Percentiles rank a stretch among this genome's conserved stretches.
phyloP scores from a whole-genome alignment of 2,888 invertebrate genomes.

The Priocnemis perturbator region DNA sequence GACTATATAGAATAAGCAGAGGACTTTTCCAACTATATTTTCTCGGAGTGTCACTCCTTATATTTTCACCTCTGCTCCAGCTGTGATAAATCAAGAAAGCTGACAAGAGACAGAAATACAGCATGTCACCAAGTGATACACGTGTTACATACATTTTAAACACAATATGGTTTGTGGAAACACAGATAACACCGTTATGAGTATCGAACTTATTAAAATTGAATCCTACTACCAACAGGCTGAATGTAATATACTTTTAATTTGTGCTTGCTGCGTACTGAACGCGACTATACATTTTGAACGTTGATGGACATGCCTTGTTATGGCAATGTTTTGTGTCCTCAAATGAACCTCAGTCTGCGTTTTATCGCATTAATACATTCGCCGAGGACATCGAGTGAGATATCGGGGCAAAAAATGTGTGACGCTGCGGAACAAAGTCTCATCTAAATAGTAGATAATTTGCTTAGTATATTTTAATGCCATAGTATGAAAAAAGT shows the following conservation, averaged over 20 bases:
- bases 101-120: conserved; percentile 62
- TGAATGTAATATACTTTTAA: conserved; percentile 52
- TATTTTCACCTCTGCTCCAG: conserved; percentile 68
- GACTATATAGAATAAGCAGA: conserved; percentile 89
- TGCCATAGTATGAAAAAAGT: conserved; percentile 31
- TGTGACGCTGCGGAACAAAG: conserved; percentile 26
- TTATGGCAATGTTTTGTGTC: conserved; percentile 31
- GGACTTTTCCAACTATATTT: conserved; percentile 43
- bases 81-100: conserved; percentile 72
- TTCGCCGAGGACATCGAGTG: not conserved
- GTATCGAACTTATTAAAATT: conserved; percentile 55
- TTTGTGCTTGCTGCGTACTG: conserved; percentile 51
- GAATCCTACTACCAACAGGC: conserved; percentile 47
- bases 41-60: conserved; percentile 50
- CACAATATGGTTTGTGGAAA: conserved; percentile 60
- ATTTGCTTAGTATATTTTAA: conserved; percentile 47
- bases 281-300: conserved; percentile 39
- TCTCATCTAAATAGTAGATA: conserved; percentile 23
- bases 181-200: conserved; percentile 55
- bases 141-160: conserved; percentile 57
- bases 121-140: conserved; percentile 62
- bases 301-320: conserved; percentile 39
- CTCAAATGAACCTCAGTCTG: conserved; percentile 28
- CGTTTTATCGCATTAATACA: not conserved
- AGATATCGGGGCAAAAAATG: conserved; percentile 7